Percentiles rank a stretch among this genome's conserved stretches.
Evolutionary conservation across 2,113 vertebrate species (phyloP).

Genomic region (Axis porcinus): DNA sequence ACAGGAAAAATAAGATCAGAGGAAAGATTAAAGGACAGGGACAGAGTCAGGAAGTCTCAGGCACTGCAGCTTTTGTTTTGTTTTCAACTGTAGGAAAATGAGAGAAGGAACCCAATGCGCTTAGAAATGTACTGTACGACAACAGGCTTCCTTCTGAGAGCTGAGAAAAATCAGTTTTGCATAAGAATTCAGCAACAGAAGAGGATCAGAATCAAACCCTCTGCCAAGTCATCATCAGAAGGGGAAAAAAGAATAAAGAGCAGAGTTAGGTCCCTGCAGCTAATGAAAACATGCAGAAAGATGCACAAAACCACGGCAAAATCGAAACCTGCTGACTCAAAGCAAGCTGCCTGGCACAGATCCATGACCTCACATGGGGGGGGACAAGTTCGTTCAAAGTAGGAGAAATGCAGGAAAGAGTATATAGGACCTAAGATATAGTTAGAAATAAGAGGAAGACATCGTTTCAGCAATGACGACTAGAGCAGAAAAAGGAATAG

Average conservation of each 20-base stretch:
- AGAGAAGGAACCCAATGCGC: rapidly evolving
- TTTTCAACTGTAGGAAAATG: too few relatives aligned
- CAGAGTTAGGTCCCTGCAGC: background rate
- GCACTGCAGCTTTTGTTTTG: rapidly evolving
- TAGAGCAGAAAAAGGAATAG: too few relatives aligned
- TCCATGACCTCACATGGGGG: rapidly evolving
- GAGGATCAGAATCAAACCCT: background rate
- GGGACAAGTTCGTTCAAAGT: background rate
- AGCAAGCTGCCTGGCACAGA: rapidly evolving
- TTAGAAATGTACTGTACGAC: rapidly evolving
- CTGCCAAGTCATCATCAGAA: background rate
- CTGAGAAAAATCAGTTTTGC: background rate
- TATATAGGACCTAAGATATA: rapidly evolving
- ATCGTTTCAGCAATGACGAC: background rate
- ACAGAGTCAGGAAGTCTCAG: background rate
- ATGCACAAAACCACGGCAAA: rapidly evolving
- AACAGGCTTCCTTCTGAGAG: background rate
- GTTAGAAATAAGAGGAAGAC: background rate
- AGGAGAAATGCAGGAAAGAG: background rate
- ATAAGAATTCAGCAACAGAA: background rate
- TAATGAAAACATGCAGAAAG: rapidly evolving
- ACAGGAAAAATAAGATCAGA: background rate
- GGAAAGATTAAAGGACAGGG: background rate
- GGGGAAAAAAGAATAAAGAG: background rate
- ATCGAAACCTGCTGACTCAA: rapidly evolving